Conservation (phyloP, 2,888 invertebrate genomes). For the Elmis aenea region DNA sequence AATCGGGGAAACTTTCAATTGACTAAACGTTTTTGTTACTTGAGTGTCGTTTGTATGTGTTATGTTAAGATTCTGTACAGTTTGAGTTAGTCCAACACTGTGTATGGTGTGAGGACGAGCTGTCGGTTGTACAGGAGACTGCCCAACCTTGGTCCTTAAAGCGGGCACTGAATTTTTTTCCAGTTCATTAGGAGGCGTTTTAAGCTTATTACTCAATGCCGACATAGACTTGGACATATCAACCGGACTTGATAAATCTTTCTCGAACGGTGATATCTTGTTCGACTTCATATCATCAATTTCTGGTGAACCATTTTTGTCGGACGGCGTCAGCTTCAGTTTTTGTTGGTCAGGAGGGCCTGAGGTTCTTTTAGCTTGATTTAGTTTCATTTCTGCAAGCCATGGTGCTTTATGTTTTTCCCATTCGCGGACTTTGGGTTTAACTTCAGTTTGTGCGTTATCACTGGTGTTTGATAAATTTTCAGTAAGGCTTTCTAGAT, state of each 20-base stretch:
- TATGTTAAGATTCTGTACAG: slow-evolving; percentile 5
- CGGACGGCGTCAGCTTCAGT: slow-evolving; percentile 29
- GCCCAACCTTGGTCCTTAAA: slow-evolving; percentile 24
- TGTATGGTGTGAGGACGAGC: slow-evolving; percentile 28
- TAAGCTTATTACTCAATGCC: slow-evolving; percentile 25
- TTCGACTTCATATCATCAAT: slow-evolving; percentile 12
- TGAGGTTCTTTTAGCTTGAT: slow-evolving; percentile 64
- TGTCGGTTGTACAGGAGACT: slow-evolving; percentile 18
- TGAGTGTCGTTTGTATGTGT: slow-evolving; percentile 1
- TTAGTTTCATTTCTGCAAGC: slow-evolving; percentile 77
- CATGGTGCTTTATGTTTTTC: slow-evolving; percentile 72
- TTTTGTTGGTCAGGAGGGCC: slow-evolving; percentile 38
- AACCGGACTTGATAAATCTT: slow-evolving; percentile 23
- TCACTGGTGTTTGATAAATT: slow-evolving; percentile 5
- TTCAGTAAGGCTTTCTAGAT: slow-evolving; percentile 11
- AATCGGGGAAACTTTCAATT: slow-evolving; percentile 7
- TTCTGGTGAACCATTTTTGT: slow-evolving; percentile 19
- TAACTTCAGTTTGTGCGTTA: slow-evolving; percentile 45
- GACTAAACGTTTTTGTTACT: slow-evolving; percentile 3
- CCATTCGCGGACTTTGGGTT: slow-evolving; percentile 64
- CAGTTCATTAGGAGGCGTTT: slow-evolving; percentile 35
- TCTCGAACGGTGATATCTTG: slow-evolving; percentile 12
- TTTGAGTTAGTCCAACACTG: slow-evolving; percentile 16
- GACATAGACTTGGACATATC: slow-evolving; percentile 36
- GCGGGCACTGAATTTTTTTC: slow-evolving; percentile 29